phyloP scores from a whole-genome alignment of 2,888 invertebrate species.

The Tiliacea citrago region DNA sequence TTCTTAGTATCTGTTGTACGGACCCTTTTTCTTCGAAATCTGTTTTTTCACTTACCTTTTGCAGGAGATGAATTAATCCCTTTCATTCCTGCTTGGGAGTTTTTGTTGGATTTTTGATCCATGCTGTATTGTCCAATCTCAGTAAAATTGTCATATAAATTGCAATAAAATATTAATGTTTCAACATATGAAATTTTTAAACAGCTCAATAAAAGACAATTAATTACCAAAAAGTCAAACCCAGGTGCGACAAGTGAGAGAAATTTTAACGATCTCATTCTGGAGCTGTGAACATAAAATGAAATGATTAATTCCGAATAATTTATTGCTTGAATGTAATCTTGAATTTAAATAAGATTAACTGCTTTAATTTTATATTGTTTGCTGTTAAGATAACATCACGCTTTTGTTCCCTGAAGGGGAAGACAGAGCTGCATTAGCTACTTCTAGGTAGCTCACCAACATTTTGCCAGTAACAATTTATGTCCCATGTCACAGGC shows the following conservation, averaged over 20 bases:
- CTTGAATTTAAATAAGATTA: constrained; percentile 47
- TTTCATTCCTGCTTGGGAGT: no score
- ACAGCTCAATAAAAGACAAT: constrained; percentile 38
- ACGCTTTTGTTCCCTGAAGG: background rate
- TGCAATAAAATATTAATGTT: background rate
- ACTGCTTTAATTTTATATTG: constrained; percentile 10
- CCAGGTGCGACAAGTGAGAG: constrained; percentile 51
- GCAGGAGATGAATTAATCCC: no score
- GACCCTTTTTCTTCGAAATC: no score
- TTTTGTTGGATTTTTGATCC: no score
- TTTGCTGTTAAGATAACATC: background rate
- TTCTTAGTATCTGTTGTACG: no score
- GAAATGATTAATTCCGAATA: constrained; percentile 37
- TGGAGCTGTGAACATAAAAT: constrained; percentile 38
- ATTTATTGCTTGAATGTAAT: constrained; percentile 48
- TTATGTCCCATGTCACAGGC: background rate
- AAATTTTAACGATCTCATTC: constrained; percentile 50
- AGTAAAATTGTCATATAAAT: no score
- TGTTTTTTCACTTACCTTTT: no score
- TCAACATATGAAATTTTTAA: constrained; percentile 1
- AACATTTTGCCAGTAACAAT: background rate
- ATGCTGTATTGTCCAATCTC: no score
- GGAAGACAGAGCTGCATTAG: background rate
- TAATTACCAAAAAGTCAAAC: constrained; percentile 39
- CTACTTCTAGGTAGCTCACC: no score